A percentile compares a stretch with the other conserved stretches of the same genome.
Evolutionary conservation across 2,113 vertebrate genomes (phyloP).

Genomic region (Nipponia nippon): DNA sequence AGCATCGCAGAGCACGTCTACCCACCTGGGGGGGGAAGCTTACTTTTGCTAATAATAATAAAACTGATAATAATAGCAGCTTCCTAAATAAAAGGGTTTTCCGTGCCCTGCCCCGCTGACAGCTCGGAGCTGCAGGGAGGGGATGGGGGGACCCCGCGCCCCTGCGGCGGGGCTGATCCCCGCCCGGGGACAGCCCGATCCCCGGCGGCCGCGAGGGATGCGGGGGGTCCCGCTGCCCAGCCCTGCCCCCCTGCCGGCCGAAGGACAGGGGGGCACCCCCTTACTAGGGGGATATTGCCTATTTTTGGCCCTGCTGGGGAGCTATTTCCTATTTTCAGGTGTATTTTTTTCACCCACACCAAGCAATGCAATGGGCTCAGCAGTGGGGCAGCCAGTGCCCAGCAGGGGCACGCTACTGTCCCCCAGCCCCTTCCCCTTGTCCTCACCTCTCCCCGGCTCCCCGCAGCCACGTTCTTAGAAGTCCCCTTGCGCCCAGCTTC

Average conservation of each 20-base stretch:
- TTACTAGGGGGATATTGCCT: not conserved
- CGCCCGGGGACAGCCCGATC: not conserved
- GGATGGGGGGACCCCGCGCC: too few relatives aligned
- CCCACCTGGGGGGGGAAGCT: too few relatives aligned
- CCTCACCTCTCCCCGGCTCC: too few relatives aligned
- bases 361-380: too few relatives aligned
- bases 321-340: not conserved
- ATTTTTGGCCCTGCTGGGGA: not conserved
- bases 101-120: too few relatives aligned
- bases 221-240: too few relatives aligned
- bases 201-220: not conserved
- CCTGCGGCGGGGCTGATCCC: not conserved
- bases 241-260: not conserved
- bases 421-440: too few relatives aligned
- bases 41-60: not conserved
- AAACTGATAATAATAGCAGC: not conserved
- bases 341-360: accelerated
- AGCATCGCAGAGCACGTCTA: not conserved
- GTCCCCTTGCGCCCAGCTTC: not conserved
- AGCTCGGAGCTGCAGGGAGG: not conserved
- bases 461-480: not conserved
- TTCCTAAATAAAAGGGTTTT: not conserved
- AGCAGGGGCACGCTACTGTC: accelerated
- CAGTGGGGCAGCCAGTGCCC: too few relatives aligned
- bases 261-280: not conserved